Base-by-base conservation (phyloP, 2,797 vertebrate species). In the Clarias pachynema region DNA sequence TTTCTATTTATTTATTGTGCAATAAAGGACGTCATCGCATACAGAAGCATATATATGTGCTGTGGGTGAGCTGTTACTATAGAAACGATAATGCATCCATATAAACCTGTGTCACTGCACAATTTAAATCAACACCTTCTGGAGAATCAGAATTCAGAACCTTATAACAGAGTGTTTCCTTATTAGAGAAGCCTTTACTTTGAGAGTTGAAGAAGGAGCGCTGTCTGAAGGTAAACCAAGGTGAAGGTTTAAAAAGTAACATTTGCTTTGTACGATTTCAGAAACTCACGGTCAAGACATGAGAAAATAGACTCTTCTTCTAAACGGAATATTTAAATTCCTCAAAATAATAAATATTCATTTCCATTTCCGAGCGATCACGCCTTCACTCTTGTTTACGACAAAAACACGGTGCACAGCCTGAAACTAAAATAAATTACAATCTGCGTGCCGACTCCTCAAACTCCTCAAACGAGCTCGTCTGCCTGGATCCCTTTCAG, bases 401-500 rank as follows among this genome's bases (percentile, higher is more conserved):
- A 7, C 20, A 22, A 57, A 57, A 22, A 24, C 18, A 59, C 14
- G 74, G 34, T 37, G 24, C 20, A 14, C 29, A 14, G 29, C 56
- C 74, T 7, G 74, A 78, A 78, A 37, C 10, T 31, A 37, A 78
- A 60, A 24, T 31, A 60, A 60, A 60, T 37, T 5, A 60, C 29
- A 37, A 78, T 34, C 74, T 59, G 74, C 31, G 29, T 59, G 26
- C 26, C 53, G 20, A 77, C 74, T 59, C 53, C 74, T 59, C 53
- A 22, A 59, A 77, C 74, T 59, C 53, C 74, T 59, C 53, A 22
- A 59, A 77, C 5, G 74, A 59, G 53, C 74, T 77, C 74, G 26
- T 15, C 60, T 40, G 82, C 83, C 81, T 57, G 44, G 62, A 66
- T 90, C 85, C 62, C 77, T 88, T 87, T 88, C 85, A 86, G 74